Percentiles rank a stretch among this genome's conserved stretches.
These are phyloP conservation scores for Tetragnatha versicolor DNA, from an alignment of 1,140 invertebrate species.

Conservation along the genomic window DNA sequence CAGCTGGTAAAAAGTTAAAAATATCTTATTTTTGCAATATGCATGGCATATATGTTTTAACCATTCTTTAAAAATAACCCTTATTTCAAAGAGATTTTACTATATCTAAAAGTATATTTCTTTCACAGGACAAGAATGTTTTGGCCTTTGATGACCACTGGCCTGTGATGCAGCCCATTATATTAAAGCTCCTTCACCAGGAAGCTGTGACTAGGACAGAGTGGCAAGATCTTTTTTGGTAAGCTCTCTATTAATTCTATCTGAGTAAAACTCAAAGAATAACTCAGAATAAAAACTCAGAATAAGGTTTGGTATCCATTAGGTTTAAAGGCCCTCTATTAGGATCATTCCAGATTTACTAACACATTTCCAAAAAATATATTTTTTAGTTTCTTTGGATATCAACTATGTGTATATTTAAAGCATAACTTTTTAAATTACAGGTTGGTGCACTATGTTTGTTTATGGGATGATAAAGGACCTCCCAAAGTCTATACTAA, in stretches of 20 bases:
- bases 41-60: too few species aligned
- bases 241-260: slow-evolving; percentile 12
- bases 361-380: too few species aligned
- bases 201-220: slow-evolving; percentile 90
- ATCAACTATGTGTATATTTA: too few species aligned
- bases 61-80: too few species aligned
- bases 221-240: slow-evolving; percentile 97
- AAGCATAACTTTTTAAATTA: slow-evolving; percentile 17
- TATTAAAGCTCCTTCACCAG: slow-evolving; percentile 90
- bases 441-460: slow-evolving; percentile 86
- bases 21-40: too few species aligned
- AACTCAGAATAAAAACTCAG: neutral
- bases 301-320: neutral
- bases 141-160: slow-evolving; percentile 92
- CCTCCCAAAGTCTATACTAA: slow-evolving; percentile 85
- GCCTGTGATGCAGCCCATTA: slow-evolving; percentile 91
- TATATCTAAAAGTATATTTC: too few species aligned
- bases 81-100: too few species aligned
- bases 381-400: too few species aligned
- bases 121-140: slow-evolving; percentile 62
- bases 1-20: too few species aligned
- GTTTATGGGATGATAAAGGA: slow-evolving; percentile 96
- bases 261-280: neutral
- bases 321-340: too few species aligned
- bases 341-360: too few species aligned